Percentiles rank a stretch among this genome's conserved stretches.
Conservation (phyloP, 2,888 invertebrate species). For the Andrena marginata region DNA sequence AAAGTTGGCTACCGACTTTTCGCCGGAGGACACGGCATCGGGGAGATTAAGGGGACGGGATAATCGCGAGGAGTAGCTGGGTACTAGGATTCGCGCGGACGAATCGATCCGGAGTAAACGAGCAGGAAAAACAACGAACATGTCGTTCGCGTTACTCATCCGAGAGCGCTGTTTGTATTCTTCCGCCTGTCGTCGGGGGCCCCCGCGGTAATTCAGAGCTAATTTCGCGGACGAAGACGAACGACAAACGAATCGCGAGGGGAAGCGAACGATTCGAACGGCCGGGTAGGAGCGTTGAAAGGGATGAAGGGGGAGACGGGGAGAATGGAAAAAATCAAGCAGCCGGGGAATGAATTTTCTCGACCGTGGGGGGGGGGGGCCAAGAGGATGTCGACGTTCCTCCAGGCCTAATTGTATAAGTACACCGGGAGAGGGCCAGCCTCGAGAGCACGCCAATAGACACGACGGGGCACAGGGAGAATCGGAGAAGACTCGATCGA, state of each 20-base stretch:
- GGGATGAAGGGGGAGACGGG: not conserved
- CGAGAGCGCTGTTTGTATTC: slow-evolving; percentile 15
- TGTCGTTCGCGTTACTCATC: slow-evolving; percentile 57
- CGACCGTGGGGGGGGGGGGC: slow-evolving; percentile 31
- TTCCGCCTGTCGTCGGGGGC: not conserved
- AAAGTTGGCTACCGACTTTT: slow-evolving; percentile 36
- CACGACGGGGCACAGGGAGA: slow-evolving; percentile 3
- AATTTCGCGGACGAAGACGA: slow-evolving; percentile 71
- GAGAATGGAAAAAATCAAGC: not conserved
- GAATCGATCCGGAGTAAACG: not conserved
- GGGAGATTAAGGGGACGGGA: slow-evolving; percentile 40
- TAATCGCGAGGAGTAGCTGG: slow-evolving; percentile 36
- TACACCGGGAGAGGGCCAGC: slow-evolving; percentile 37
- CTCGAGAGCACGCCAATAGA: slow-evolving; percentile 13
- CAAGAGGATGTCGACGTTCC: slow-evolving; percentile 40
- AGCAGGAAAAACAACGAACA: slow-evolving; percentile 2
- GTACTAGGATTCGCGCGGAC: slow-evolving; percentile 3
- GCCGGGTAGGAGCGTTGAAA: not conserved
- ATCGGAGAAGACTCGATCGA: slow-evolving; percentile 64
- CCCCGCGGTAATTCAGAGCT: slow-evolving; percentile 60
- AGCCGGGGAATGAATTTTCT: slow-evolving; percentile 64
- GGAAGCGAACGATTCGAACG: slow-evolving; percentile 8
- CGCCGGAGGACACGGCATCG: slow-evolving; percentile 51
- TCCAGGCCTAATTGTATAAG: slow-evolving; percentile 70
- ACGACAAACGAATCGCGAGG: slow-evolving; percentile 50